Evolutionary conservation across 2,113 vertebrate genomes (phyloP), one percentile per base, ranked within the genome.

Genomic region (Lethenteron reissneri): DNA sequence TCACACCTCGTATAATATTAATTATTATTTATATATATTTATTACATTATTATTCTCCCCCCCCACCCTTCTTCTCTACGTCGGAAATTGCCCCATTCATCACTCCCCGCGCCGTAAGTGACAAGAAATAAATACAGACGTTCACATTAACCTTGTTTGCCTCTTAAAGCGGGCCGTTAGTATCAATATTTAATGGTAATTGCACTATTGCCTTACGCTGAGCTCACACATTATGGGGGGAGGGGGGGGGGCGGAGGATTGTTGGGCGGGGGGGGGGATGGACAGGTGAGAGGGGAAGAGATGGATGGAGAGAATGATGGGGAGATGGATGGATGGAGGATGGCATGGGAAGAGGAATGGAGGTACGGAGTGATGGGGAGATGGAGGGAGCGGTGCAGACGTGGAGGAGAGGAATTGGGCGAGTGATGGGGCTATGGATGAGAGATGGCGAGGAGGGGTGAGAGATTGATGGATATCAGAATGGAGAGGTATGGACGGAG

Each of bases 111-210:
- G 64, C 64, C 8, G n/a, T 68, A 68, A 68, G 64, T 68, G 64
- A 68, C 64, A 68, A 68, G 64, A 68, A 17, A 68, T 68, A 68
- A 68, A 68, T 68, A 68, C 64, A 11, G 64, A 68, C 64, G 64
- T 68, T 68, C 64, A 11, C 64, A 68, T 68, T 68, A 68, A 68
- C 64, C 64, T 25, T 25, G 64, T 25, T 68, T 25, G 64, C 64
- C 64, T 68, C n/a, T n/a, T 11, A n/a, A 21, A 68, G 8, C 10
- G 64, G 64, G n/a, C 25, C 64, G 64, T 68, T 68, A 17, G 64
- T 68, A 68, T 68, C 64, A 68, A 68, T 68, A 68, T 68, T 68
- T 68, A 68, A 68, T 68, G 9, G 64, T 68, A 68, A 68, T 68
- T 68, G 64, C 64, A 21, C 25, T 68, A 68, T 68, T 25, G 25